A percentile compares a stretch with the other conserved stretches of the same genome.
These are phyloP conservation scores for Diplolepis rosae DNA, from an alignment of 2,888 invertebrate genomes.

Conservation along the genomic window DNA sequence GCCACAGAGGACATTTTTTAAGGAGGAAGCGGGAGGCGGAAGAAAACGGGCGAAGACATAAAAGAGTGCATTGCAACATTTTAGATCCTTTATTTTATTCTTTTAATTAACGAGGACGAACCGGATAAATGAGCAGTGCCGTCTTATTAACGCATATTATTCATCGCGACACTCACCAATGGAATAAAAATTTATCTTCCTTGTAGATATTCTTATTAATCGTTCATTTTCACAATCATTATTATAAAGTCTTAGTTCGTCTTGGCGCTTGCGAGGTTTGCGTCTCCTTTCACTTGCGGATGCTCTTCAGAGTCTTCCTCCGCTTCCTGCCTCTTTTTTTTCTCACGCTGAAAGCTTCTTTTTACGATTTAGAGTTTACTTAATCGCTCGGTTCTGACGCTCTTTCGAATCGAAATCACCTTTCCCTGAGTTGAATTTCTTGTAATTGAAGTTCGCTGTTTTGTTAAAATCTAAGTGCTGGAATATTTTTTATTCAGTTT, in stretches of 20 bases:
- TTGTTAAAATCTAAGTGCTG: neutral
- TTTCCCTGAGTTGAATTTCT: neutral
- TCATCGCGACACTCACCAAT: slow-evolving; percentile 43
- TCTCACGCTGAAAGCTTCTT: slow-evolving; percentile 36
- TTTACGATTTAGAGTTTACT: slow-evolving; percentile 35
- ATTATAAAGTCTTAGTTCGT: slow-evolving; percentile 16
- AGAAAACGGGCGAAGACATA: slow-evolving; percentile 40
- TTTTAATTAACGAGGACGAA: slow-evolving; percentile 58
- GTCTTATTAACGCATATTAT: slow-evolving; percentile 61
- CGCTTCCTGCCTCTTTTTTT: slow-evolving; percentile 30
- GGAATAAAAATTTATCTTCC: neutral
- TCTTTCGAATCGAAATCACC: neutral
- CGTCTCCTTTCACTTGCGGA: slow-evolving; percentile 33
- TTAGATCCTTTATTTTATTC: slow-evolving; percentile 41
- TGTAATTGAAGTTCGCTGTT: neutral
- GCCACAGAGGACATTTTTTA: slow-evolving; percentile 42
- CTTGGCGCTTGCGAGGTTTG: slow-evolving; percentile 31
- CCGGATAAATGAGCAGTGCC: slow-evolving; percentile 56
- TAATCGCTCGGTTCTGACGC: slow-evolving; percentile 22
- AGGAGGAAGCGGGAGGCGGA: slow-evolving; percentile 43
- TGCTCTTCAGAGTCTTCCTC: slow-evolving; percentile 30
- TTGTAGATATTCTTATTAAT: neutral
- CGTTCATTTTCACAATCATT: slow-evolving; percentile 20
- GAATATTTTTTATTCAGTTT: neutral
- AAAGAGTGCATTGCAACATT: slow-evolving; percentile 39